These are phyloP conservation scores for Eupristina koningsbergeri DNA, from an alignment of 1,140 invertebrate genomes.

Conservation along the genomic window DNA sequence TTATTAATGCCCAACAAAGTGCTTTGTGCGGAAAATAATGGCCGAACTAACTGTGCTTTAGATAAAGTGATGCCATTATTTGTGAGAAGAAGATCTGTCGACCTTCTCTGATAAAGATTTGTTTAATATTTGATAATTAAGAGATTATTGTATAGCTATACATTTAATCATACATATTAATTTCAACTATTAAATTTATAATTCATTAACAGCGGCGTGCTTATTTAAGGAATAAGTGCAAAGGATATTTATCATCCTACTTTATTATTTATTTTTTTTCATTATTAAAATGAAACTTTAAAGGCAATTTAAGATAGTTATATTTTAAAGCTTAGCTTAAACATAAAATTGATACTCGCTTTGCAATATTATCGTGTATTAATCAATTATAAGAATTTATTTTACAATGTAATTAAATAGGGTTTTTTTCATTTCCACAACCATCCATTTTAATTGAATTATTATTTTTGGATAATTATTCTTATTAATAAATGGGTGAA, in stretches of 20 bases:
- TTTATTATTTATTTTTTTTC: no score
- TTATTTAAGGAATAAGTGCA: neutral
- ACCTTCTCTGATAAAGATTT: neutral
- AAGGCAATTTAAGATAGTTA: neutral
- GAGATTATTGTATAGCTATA: neutral
- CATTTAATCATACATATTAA: neutral
- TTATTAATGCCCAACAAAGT: conserved; percentile 1
- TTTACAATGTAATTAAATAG: no score
- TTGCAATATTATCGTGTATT: no score
- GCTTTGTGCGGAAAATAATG: conserved; percentile 15
- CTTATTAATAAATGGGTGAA: no score
- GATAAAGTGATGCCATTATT: neutral
- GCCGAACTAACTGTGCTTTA: neutral
- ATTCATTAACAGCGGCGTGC: neutral
- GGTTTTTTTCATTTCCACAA: no score
- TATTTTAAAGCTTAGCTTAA: no score
- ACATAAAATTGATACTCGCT: no score
- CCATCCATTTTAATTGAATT: no score
- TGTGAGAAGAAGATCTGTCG: neutral
- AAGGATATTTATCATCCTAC: no score
- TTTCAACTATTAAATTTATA: neutral
- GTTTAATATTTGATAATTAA: neutral
- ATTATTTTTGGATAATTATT: no score
- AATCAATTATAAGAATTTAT: no score
- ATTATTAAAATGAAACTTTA: no score